A percentile compares a stretch with the other conserved stretches of the same genome.
Conservation (phyloP, 2,113 vertebrate genomes). For the Coreoperca whiteheadi region DNA sequence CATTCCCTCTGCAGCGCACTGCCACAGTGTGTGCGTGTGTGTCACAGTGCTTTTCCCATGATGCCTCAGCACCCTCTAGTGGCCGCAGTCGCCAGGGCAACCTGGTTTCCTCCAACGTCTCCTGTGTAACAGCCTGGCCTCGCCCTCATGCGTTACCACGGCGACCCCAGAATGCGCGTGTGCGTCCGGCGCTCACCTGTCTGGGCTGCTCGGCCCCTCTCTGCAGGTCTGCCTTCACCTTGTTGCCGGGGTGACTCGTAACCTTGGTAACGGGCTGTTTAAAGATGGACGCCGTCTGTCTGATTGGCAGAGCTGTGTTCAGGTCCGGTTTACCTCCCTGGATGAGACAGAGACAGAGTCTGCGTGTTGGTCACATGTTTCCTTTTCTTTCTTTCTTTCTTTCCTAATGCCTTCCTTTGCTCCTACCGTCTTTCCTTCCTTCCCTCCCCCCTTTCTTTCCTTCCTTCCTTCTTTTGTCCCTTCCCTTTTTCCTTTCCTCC, state of each 20-base stretch:
- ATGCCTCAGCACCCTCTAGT: constrained; percentile 33
- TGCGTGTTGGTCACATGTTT: constrained; percentile 4
- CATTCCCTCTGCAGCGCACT: background rate
- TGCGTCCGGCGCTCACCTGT: constrained; percentile 78
- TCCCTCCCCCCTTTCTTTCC: background rate
- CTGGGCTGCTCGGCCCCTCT: constrained; percentile 88
- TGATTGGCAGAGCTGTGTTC: constrained; percentile 91
- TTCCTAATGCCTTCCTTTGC: background rate
- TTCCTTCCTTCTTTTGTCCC: background rate
- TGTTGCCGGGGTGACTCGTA: constrained; percentile 91
- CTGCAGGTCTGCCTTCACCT: constrained; percentile 90
- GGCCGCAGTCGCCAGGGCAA: constrained; percentile 18
- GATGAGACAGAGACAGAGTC: constrained; percentile 14
- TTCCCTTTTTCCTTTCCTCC: background rate
- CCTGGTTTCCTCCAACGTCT: background rate
- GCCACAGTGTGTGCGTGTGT: background rate
- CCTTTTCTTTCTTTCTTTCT: background rate
- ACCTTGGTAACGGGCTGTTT: constrained; percentile 95
- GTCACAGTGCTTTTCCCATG: background rate
- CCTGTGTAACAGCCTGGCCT: constrained; percentile 15
- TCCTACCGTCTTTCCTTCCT: background rate
- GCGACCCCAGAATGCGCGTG: background rate
- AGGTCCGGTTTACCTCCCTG: constrained; percentile 89
- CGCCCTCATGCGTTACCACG: background rate
- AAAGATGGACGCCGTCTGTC: constrained; percentile 94